Percentiles rank a stretch among this genome's conserved stretches.
These are phyloP conservation scores for Monarcha castaneiventris DNA, from an alignment of 2,113 vertebrate genomes.

Conservation along the genomic window DNA sequence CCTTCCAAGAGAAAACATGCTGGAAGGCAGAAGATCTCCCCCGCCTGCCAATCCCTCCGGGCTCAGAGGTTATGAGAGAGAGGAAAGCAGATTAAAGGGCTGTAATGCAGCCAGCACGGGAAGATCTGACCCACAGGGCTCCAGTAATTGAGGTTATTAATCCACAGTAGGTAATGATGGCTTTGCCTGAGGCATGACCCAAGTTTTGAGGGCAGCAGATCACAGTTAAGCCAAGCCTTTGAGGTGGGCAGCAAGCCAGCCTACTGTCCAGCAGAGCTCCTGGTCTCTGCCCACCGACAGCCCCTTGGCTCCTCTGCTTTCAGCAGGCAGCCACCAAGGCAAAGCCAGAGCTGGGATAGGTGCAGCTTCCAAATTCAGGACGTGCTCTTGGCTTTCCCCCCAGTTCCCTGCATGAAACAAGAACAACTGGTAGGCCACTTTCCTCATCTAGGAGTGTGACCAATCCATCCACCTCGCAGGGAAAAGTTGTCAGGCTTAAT, in stretches of 20 bases:
- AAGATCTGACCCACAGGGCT: background rate
- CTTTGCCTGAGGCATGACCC: background rate
- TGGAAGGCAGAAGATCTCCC: background rate
- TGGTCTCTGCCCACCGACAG: background rate
- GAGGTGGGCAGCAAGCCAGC: background rate
- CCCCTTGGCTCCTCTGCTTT: background rate
- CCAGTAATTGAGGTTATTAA: background rate
- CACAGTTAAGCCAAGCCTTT: background rate
- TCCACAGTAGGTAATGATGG: background rate
- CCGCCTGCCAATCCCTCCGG: accelerated
- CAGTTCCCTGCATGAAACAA: accelerated
- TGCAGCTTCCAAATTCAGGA: background rate
- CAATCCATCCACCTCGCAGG: background rate
- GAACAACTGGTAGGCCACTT: background rate
- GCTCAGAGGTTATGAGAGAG: background rate
- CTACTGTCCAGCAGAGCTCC: background rate
- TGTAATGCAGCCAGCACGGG: background rate
- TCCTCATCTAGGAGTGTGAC: background rate
- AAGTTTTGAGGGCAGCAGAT: background rate
- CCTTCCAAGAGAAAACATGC: background rate
- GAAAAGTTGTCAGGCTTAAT: background rate
- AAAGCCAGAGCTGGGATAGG: background rate
- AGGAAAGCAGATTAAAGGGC: conserved; percentile 10
- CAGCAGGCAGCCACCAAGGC: background rate
- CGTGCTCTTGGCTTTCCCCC: background rate